Evolutionary conservation across 2,888 invertebrate genomes (phyloP).

Genomic region (Actias luna): DNA sequence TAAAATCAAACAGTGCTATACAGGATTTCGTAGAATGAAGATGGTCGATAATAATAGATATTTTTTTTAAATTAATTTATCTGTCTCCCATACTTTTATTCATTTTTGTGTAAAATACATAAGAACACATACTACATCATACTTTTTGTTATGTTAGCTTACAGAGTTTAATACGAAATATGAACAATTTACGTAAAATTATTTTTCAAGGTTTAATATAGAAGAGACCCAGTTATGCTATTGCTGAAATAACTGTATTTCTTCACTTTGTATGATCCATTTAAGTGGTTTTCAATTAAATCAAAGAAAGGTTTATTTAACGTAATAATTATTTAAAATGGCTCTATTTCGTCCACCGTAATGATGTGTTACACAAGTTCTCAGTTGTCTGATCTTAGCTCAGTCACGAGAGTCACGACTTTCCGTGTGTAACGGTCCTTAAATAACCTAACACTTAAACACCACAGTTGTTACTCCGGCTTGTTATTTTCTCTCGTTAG

Average conservation of each 20-base stretch:
- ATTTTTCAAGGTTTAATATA: background rate
- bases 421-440: constrained; percentile 36
- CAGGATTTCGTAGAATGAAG: too few relatives aligned
- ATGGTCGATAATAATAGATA: too few relatives aligned
- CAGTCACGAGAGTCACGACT: constrained; percentile 58
- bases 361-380: constrained; percentile 43
- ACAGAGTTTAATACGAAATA: background rate
- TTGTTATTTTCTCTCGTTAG: constrained; percentile 19
- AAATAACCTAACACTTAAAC: constrained; percentile 36
- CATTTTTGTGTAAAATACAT: background rate
- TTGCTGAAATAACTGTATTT: background rate
- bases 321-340: constrained; percentile 15
- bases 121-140: background rate
- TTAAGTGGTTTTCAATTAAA: background rate
- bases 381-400: constrained; percentile 48
- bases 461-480: constrained; percentile 21
- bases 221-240: background rate
- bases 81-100: too few relatives aligned
- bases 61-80: too few relatives aligned
- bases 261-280: background rate
- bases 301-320: background rate
- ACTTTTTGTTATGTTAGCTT: background rate
- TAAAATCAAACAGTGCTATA: too few relatives aligned
- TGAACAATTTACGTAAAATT: background rate
- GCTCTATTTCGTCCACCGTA: constrained; percentile 37